phyloP scores from a whole-genome alignment of 1,140 invertebrate genomes.

The Drosophila setifemur region DNA sequence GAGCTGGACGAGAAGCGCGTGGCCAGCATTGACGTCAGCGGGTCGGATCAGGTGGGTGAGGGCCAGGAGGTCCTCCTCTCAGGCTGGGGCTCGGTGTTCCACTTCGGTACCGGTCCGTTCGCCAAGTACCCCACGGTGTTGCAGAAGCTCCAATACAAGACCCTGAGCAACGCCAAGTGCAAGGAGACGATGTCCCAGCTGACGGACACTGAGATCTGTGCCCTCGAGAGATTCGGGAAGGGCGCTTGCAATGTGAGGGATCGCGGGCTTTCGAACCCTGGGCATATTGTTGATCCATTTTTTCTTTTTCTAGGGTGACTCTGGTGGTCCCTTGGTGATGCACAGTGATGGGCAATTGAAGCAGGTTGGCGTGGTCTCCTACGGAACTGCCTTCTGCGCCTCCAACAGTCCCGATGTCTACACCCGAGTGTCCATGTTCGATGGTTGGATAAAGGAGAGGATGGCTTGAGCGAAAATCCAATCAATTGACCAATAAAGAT shows the following conservation, averaged over 20 bases:
- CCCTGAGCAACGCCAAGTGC: constrained; percentile 62
- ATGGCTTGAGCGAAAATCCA: constrained; percentile 35
- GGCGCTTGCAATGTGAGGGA: constrained; percentile 80
- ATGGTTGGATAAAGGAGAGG: constrained; percentile 82
- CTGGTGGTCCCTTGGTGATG: constrained; percentile 86
- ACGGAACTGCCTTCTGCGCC: constrained; percentile 85
- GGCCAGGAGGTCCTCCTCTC: constrained; percentile 61
- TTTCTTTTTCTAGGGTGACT: constrained; percentile 85
- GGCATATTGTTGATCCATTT: constrained; percentile 72
- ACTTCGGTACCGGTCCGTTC: constrained; percentile 72
- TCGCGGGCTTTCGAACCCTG: rapidly evolving
- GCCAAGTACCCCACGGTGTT: constrained; percentile 68
- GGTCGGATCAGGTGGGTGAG: constrained; percentile 55
- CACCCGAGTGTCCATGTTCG: constrained; percentile 83
- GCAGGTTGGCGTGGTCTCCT: constrained; percentile 88
- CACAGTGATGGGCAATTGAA: constrained; percentile 47
- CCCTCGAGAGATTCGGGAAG: constrained; percentile 82
- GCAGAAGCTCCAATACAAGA: constrained; percentile 68
- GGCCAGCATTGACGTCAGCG: constrained; percentile 63
- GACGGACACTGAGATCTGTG: constrained; percentile 83
- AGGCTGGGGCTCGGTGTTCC: constrained; percentile 80
- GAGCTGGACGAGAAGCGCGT: constrained; percentile 62
- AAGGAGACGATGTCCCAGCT: constrained; percentile 72
- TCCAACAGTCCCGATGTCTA: constrained; percentile 84
- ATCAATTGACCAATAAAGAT: background rate